Evolutionary conservation across 1,140 invertebrate species (phyloP).

Genomic region (Brachionus calyciflorus): DNA sequence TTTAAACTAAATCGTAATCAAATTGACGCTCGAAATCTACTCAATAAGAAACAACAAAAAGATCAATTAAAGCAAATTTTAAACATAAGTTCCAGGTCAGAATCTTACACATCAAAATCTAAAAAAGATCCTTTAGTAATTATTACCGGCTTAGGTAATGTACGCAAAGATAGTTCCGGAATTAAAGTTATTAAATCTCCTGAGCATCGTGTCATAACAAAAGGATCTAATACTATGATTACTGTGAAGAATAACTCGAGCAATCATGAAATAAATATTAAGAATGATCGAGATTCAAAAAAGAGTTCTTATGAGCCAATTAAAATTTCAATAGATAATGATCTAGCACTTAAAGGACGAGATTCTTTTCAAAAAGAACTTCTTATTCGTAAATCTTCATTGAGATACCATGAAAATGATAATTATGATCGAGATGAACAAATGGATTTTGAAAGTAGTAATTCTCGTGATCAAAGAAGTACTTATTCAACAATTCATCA

Average conservation of each 20-base stretch:
- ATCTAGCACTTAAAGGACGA: not conserved
- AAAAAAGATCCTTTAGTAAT: conserved; percentile 9
- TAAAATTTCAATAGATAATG: conserved; percentile 20
- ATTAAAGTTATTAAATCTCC: conserved; percentile 1
- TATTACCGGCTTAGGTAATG: conserved; percentile 34
- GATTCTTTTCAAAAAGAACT: not conserved
- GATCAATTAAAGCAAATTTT: not conserved
- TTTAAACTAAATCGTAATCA: conserved; percentile 13
- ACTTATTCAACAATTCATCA: not conserved
- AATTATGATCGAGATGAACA: too few species aligned
- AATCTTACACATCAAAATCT: not conserved
- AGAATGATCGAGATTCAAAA: not conserved
- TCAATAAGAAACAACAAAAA: conserved; percentile 11
- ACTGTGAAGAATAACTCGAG: not conserved
- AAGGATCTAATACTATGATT: conserved; percentile 20
- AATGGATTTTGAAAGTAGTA: not conserved
- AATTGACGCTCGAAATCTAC: not conserved
- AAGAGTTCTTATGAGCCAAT: not conserved
- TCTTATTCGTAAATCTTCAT: not conserved
- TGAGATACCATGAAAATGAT: not conserved
- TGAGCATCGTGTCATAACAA: not conserved
- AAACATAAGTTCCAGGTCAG: not conserved
- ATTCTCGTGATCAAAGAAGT: too few species aligned
- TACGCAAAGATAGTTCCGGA: not conserved
- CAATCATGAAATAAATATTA: not conserved